Evolutionary conservation across 2,888 invertebrate genomes (phyloP).

Genomic region (Alviniconcha strummeri): DNA sequence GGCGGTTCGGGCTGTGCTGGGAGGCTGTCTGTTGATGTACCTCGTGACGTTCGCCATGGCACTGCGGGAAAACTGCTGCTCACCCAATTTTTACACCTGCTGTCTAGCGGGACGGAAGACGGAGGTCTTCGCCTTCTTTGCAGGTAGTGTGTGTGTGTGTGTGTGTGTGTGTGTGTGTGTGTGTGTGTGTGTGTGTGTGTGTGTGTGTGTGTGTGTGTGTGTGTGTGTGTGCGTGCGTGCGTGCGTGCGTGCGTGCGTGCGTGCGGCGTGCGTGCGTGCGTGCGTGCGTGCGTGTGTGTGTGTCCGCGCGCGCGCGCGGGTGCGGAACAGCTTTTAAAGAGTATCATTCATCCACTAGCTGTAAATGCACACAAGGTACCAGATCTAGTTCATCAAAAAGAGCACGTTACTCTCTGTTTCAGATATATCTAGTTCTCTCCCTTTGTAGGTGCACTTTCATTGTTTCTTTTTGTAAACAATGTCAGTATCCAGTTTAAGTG

Average conservation of each 20-base stretch:
- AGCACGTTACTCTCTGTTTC: no score
- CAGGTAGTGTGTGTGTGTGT: constrained; percentile 1
- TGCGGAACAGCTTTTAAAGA: neutral
- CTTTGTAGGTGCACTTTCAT: neutral
- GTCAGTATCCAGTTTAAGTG: no score
- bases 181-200: neutral
- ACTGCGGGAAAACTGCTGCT: constrained; percentile 31
- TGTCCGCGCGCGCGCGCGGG: neutral
- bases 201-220: neutral
- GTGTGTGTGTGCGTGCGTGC: neutral
- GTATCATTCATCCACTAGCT: no score
- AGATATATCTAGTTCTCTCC: neutral
- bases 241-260: neutral
- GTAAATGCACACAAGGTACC: no score
- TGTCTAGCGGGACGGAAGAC: constrained; percentile 33
- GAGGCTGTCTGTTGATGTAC: constrained; percentile 24
- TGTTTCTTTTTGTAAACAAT: no score
- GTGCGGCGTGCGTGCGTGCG: neutral
- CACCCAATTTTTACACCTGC: constrained; percentile 34
- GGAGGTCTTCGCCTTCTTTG: constrained; percentile 29
- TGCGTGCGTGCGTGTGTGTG: neutral
- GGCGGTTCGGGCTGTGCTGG: constrained; percentile 19
- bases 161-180: neutral
- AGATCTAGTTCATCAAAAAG: no score
- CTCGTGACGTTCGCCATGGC: constrained; percentile 29